Evolutionary conservation across 1,140 invertebrate species (phyloP).

Genomic region (Drosophila kikkawai): DNA sequence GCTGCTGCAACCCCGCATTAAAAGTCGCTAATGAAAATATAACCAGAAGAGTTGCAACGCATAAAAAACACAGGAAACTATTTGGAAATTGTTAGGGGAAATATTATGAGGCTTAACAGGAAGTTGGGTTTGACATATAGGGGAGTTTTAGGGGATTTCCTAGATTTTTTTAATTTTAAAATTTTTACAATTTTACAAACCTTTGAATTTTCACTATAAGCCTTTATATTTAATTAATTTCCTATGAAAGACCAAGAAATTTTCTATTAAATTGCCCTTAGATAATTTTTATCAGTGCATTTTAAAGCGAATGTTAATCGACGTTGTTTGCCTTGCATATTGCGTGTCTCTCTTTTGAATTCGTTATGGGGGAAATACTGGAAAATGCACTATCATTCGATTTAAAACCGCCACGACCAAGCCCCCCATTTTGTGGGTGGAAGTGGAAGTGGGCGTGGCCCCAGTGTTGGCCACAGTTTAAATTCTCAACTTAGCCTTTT

Average conservation of each 20-base stretch:
- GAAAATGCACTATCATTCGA: slow-evolving; percentile 63
- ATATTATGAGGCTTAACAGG: background rate
- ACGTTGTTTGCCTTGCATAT: slow-evolving; percentile 41
- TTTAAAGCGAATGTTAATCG: slow-evolving; percentile 59
- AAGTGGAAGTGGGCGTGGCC: slow-evolving; percentile 50
- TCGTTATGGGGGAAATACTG: slow-evolving; percentile 23
- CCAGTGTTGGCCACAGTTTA: slow-evolving; percentile 55
- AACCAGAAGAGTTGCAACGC: slow-evolving; percentile 34
- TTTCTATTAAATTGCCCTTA: too few relatives aligned
- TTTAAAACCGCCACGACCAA: slow-evolving; percentile 40
- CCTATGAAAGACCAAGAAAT: too few relatives aligned
- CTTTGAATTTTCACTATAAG: too few relatives aligned
- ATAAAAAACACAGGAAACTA: slow-evolving; percentile 1
- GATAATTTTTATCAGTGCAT: background rate
- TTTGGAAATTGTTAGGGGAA: slow-evolving; percentile 2
- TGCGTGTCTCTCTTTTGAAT: slow-evolving; percentile 56
- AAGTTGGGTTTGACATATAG: background rate
- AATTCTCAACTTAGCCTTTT: slow-evolving; percentile 78
- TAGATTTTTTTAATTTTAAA: background rate
- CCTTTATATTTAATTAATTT: too few relatives aligned
- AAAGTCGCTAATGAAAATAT: slow-evolving; percentile 71
- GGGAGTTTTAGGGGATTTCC: background rate
- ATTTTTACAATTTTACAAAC: too few relatives aligned
- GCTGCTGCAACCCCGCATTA: slow-evolving; percentile 22
- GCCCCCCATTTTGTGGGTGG: slow-evolving; percentile 26